Percentiles rank a stretch among this genome's conserved stretches.
Evolutionary conservation across 2,888 invertebrate species (phyloP).

Genomic region (Calameuta idolon): DNA sequence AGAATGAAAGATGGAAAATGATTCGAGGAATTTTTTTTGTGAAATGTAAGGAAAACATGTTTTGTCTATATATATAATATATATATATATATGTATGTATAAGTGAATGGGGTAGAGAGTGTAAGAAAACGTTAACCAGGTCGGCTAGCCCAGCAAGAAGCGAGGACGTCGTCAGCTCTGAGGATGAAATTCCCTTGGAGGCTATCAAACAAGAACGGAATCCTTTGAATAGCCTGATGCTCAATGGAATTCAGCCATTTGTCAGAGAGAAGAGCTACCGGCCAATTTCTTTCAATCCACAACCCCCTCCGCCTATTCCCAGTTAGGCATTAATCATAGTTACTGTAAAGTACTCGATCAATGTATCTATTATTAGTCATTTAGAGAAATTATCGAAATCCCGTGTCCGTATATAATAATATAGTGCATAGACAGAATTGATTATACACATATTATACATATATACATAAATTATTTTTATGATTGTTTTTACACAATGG

Average conservation of each 20-base stretch:
- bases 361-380: slow-evolving; percentile 1
- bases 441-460: slow-evolving; percentile 18
- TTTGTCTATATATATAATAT: background rate
- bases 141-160: slow-evolving; percentile 53
- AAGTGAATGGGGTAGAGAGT: slow-evolving; percentile 20
- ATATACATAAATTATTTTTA: slow-evolving; percentile 17
- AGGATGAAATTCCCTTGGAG: slow-evolving; percentile 50
- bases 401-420: slow-evolving; percentile 14
- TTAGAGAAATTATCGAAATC: slow-evolving; percentile 10
- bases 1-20: slow-evolving; percentile 16
- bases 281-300: slow-evolving; percentile 67
- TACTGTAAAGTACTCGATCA: background rate
- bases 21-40: background rate
- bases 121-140: slow-evolving; percentile 49
- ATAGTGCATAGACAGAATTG: background rate
- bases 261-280: slow-evolving; percentile 64
- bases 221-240: slow-evolving; percentile 43
- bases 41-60: background rate
- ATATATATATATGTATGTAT: background rate
- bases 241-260: slow-evolving; percentile 62
- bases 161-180: slow-evolving; percentile 48
- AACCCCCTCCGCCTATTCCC: slow-evolving; percentile 41
- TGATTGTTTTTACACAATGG: slow-evolving; percentile 6
- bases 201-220: slow-evolving; percentile 46
- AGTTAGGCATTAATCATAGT: slow-evolving; percentile 11